Conservation (phyloP, 2,113 vertebrate genomes). For the Gopherus flavomarginatus region DNA sequence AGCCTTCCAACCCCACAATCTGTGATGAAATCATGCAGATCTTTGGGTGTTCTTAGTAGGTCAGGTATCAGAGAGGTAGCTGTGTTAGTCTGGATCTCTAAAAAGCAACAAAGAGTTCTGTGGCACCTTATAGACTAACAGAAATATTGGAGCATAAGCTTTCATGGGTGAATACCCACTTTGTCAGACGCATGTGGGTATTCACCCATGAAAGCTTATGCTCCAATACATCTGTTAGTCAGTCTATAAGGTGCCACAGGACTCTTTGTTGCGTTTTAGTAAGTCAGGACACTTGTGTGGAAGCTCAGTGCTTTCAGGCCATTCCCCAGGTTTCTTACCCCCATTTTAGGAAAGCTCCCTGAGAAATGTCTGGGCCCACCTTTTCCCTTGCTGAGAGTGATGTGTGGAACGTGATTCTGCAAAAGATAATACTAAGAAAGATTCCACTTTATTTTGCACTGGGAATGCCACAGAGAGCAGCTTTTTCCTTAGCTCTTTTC, state of each 20-base stretch:
- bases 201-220: too few relatives aligned
- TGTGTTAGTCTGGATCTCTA: too few relatives aligned
- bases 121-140: too few relatives aligned
- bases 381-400: rapidly evolving
- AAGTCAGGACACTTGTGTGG: not conserved
- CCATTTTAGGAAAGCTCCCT: not conserved
- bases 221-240: too few relatives aligned
- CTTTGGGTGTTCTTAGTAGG: rapidly evolving
- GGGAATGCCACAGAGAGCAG: not conserved
- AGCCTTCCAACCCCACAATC: not conserved
- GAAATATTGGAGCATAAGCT: too few relatives aligned
- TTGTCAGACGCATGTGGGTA: too few relatives aligned
- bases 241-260: too few relatives aligned
- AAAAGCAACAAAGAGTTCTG: too few relatives aligned
- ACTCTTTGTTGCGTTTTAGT: too few relatives aligned
- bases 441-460: not conserved
- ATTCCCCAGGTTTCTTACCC: rapidly evolving
- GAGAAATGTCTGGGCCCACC: rapidly evolving
- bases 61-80: too few relatives aligned
- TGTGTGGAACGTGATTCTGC: not conserved
- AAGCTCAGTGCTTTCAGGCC: rapidly evolving
- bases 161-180: too few relatives aligned
- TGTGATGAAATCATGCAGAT: not conserved
- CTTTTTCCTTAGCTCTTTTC: not conserved
- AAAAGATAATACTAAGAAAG: not conserved